Conservation (phyloP, 2,888 invertebrate species). For the Oxytorus armatus region DNA sequence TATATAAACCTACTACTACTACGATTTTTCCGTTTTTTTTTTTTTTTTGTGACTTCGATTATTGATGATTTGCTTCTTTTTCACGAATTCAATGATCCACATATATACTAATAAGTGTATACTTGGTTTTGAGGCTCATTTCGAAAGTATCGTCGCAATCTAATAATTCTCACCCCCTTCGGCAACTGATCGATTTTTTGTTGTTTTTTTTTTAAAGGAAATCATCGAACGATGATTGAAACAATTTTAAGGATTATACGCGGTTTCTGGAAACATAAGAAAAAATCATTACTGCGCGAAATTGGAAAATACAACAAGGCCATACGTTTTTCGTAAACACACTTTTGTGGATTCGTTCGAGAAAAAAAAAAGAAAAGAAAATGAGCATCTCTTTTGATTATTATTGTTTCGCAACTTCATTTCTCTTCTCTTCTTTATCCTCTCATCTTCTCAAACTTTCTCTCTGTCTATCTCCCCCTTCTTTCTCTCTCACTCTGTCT, state of each 20-base stretch:
- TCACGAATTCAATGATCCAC: conserved; percentile 69
- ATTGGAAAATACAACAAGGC: neutral
- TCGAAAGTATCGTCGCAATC: conserved; percentile 56
- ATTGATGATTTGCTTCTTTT: conserved; percentile 76
- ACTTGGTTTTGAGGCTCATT: conserved; percentile 68
- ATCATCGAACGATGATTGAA: conserved; percentile 24
- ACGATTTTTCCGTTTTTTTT: conserved; percentile 70
- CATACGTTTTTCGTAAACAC: neutral
- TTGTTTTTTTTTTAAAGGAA: too few species aligned
- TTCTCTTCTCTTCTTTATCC: conserved; percentile 44
- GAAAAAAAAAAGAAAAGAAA: conserved; percentile 27
- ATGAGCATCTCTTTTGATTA: conserved; percentile 59
- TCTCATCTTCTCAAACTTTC: conserved; percentile 58
- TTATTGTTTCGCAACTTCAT: conserved; percentile 52
- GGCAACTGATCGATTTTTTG: too few species aligned
- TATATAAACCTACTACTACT: conserved; percentile 73
- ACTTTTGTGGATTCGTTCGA: neutral
- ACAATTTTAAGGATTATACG: neutral
- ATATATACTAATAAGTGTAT: conserved; percentile 37
- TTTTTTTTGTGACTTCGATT: conserved; percentile 81
- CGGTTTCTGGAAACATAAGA: conserved; percentile 10
- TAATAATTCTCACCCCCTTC: conserved; percentile 64
- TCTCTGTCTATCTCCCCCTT: conserved; percentile 55
- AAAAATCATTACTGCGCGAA: neutral
- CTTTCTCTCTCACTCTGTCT: conserved; percentile 67